Conservation (phyloP, 2,113 vertebrate genomes). For the Ornithorhynchus anatinus region DNA sequence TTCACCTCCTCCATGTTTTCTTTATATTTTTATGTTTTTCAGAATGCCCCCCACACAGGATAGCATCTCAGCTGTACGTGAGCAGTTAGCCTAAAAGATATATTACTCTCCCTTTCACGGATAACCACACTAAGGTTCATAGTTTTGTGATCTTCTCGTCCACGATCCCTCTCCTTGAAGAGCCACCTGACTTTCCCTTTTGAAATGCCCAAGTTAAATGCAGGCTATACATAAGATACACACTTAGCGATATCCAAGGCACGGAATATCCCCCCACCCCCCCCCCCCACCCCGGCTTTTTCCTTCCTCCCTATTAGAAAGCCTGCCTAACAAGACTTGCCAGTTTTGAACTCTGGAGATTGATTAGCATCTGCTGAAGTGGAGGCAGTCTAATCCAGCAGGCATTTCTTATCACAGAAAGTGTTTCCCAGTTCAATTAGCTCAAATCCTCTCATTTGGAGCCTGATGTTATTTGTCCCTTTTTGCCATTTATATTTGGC, state of each 20-base stretch:
- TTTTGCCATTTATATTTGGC: not conserved
- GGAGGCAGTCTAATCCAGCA: not conserved
- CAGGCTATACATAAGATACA: not conserved
- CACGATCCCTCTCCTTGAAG: too few species aligned
- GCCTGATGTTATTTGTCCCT: not conserved
- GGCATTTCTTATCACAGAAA: not conserved
- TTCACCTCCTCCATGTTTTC: too few species aligned
- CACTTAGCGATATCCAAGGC: not conserved
- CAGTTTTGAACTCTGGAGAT: slow-evolving; percentile 7
- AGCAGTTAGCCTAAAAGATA: too few species aligned
- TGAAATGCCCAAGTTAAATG: not conserved
- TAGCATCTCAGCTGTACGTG: too few species aligned
- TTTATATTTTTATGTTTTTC: too few species aligned
- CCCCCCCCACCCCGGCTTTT: not conserved
- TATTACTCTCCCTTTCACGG: too few species aligned
- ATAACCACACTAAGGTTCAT: too few species aligned
- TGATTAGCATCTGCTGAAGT: not conserved
- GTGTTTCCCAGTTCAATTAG: not conserved
- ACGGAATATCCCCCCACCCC: not conserved
- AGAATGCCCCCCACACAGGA: too few species aligned
- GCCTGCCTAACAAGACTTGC: not conserved
- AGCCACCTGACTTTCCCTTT: not conserved
- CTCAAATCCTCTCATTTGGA: not conserved
- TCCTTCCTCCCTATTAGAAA: too few species aligned
- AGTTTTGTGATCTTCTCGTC: not conserved